Evolutionary conservation across 2,888 invertebrate species (phyloP).

Genomic region (Drosophila ustulata): DNA sequence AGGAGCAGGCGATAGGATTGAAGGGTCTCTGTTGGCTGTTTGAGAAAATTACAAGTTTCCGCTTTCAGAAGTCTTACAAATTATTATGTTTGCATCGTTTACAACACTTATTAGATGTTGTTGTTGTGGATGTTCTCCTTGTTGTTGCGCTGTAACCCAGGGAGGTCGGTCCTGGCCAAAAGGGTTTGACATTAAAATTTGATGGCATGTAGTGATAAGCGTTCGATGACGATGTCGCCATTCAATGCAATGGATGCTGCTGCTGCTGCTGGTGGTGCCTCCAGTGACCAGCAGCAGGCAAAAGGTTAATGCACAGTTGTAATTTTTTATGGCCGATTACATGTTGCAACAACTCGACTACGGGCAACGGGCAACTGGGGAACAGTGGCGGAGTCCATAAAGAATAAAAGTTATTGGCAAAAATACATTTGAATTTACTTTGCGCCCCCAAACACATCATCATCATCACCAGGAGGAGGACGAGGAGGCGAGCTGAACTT

Average conservation of each 20-base stretch:
- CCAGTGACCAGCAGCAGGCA: conserved; percentile 34
- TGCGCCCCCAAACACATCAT: conserved; percentile 31
- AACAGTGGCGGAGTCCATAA: conserved; percentile 67
- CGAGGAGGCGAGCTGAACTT: conserved; percentile 18
- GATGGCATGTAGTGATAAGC: conserved; percentile 80
- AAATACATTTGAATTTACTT: conserved; percentile 79
- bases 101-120: conserved; percentile 76
- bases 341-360: conserved; percentile 58
- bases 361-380: conserved; percentile 39
- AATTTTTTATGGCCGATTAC: conserved; percentile 80
- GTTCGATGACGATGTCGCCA: conserved; percentile 62
- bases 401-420: conserved; percentile 77
- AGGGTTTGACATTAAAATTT: conserved; percentile 80
- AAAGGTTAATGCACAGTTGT: conserved; percentile 80
- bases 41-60: conserved; percentile 80
- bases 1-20: not conserved
- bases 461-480: conserved; percentile 15
- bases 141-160: conserved; percentile 18
- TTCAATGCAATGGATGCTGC: conserved; percentile 36
- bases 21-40: conserved; percentile 57
- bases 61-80: conserved; percentile 81
- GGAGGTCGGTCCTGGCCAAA: conserved; percentile 52
- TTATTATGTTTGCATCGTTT: conserved; percentile 80
- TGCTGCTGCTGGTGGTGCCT: conserved; percentile 23
- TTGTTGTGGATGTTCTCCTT: conserved; percentile 9